Conservation (phyloP, 2,113 vertebrate species). For the Carlito syrichta region DNA sequence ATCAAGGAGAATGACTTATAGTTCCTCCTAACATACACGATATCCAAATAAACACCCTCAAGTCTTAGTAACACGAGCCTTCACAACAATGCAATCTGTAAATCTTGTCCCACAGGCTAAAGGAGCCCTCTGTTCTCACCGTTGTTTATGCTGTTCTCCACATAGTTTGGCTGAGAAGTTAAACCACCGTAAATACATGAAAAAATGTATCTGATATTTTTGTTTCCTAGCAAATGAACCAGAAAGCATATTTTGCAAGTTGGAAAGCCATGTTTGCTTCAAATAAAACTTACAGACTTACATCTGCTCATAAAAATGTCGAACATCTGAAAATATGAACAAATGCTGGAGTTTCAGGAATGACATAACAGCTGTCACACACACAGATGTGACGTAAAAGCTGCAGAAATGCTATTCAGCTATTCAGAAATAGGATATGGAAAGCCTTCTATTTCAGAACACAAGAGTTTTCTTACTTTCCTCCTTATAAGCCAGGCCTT, state of each 20-base stretch:
- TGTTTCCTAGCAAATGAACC: slow-evolving; percentile 37
- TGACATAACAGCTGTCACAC: slow-evolving; percentile 14
- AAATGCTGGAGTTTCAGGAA: neutral
- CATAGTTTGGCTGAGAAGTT: neutral
- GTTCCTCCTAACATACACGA: neutral
- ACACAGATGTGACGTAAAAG: neutral
- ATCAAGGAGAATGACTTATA: neutral
- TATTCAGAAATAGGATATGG: neutral
- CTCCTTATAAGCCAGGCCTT: neutral
- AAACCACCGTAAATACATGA: neutral
- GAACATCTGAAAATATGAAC: slow-evolving; percentile 28
- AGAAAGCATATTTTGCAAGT: slow-evolving; percentile 19
- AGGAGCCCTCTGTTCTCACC: neutral
- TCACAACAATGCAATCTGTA: neutral
- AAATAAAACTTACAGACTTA: slow-evolving; percentile 34
- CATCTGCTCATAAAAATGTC: slow-evolving; percentile 57
- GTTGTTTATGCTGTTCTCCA: neutral
- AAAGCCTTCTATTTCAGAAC: slow-evolving; percentile 2
- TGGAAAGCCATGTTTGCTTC: slow-evolving; percentile 20
- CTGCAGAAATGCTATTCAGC: neutral
- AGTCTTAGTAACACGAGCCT: neutral
- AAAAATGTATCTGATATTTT: slow-evolving; percentile 3
- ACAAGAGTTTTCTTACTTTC: neutral
- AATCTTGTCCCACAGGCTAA: neutral
- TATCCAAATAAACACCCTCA: neutral